These are phyloP conservation scores for Dendrolimus punctatus DNA, from an alignment of 1,140 invertebrate genomes.

Conservation along the genomic window DNA sequence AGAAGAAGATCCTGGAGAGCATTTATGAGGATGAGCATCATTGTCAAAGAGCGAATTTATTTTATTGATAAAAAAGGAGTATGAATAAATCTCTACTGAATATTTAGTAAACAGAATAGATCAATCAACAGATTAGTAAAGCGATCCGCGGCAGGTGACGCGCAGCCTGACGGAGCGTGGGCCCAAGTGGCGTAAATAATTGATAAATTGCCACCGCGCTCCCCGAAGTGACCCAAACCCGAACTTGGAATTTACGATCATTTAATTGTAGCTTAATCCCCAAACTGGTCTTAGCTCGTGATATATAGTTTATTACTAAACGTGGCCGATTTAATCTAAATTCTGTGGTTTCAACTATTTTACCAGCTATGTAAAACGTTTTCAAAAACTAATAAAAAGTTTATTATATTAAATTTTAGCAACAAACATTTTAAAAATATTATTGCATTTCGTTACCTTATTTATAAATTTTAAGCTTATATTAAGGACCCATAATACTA, in stretches of 20 bases:
- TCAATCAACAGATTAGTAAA: constrained; percentile 26
- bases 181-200: constrained; percentile 67
- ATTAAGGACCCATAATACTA: no score
- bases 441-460: no score
- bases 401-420: no score
- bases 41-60: no score
- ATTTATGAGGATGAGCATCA: no score
- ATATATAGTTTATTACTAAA: constrained; percentile 41
- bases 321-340: constrained; percentile 10
- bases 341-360: not conserved
- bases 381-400: not conserved
- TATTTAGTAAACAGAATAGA: constrained; percentile 12
- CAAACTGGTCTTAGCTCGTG: constrained; percentile 53
- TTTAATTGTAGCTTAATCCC: constrained; percentile 70
- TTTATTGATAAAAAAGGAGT: no score
- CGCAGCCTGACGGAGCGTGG: constrained; percentile 26
- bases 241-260: constrained; percentile 68
- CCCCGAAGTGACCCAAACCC: constrained; percentile 62
- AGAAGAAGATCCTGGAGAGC: no score
- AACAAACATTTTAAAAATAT: no score
- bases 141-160: constrained; percentile 39
- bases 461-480: no score
- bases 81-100: not conserved
- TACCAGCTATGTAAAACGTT: not conserved
- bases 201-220: constrained; percentile 66